These are phyloP conservation scores for Magallana angulata DNA, from an alignment of 1,140 invertebrate genomes.

Conservation along the genomic window DNA sequence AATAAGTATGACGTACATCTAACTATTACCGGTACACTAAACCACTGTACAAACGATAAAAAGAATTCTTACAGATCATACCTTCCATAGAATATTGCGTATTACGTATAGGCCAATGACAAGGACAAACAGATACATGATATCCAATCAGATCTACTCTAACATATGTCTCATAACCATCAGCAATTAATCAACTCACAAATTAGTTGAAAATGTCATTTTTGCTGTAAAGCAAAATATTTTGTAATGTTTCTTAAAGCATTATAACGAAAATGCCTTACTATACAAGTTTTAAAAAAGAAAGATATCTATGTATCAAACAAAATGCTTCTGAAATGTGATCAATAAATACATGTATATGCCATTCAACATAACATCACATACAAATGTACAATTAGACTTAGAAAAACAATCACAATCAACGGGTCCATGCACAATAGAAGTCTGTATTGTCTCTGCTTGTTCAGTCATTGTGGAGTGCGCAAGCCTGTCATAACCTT, in stretches of 20 bases:
- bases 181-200: background rate
- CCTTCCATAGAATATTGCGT: slow-evolving; percentile 19
- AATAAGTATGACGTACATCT: background rate
- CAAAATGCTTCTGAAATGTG: background rate
- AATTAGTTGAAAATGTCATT: background rate
- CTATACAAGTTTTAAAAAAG: background rate
- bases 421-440: background rate
- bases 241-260: too few species aligned
- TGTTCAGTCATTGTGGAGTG: background rate
- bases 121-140: too few species aligned
- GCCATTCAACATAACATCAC: slow-evolving; percentile 32
- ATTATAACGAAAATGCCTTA: background rate
- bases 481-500: slow-evolving; percentile 14
- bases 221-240: background rate
- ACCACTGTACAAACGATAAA: background rate
- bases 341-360: slow-evolving; percentile 30
- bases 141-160: too few species aligned
- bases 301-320: background rate
- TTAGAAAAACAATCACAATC: background rate
- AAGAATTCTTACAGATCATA: background rate
- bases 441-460: background rate
- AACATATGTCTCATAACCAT: background rate
- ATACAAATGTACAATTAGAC: background rate
- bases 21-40: background rate
- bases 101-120: background rate